Conservation (phyloP, 1,140 invertebrate genomes). For the Gryllus bimaculatus region DNA sequence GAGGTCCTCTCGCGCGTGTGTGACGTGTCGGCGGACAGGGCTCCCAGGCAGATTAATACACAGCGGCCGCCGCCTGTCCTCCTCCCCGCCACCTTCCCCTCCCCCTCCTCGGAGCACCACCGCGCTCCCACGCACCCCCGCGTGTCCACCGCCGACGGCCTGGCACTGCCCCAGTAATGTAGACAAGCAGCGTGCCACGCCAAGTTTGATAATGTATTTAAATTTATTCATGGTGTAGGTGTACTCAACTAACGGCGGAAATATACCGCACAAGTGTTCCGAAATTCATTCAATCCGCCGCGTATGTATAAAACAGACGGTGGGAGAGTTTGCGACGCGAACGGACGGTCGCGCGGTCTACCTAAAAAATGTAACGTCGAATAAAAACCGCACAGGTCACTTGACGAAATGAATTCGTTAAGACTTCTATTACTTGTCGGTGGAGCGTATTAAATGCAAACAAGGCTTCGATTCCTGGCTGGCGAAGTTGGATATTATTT, state of each 20-base stretch:
- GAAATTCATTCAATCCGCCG: not conserved
- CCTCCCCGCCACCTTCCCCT: not conserved
- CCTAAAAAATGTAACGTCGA: not conserved
- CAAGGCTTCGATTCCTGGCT: too few relatives aligned
- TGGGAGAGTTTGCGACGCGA: not conserved
- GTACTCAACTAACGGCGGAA: conserved; percentile 3
- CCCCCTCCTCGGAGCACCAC: not conserved
- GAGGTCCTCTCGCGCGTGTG: too few relatives aligned
- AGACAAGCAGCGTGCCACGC: not conserved
- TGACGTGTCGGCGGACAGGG: not conserved
- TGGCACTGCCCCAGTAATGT: not conserved
- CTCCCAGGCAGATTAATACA: not conserved
- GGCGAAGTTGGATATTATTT: too few relatives aligned
- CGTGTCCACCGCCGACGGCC: too few relatives aligned
- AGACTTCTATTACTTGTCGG: not conserved
- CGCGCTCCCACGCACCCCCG: not conserved
- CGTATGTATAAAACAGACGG: not conserved
- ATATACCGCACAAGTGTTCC: not conserved
- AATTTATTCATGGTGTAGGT: conserved; percentile 5
- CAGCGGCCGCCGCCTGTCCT: not conserved
- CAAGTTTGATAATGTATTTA: not conserved
- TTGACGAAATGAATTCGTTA: not conserved
- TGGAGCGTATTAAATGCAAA: too few relatives aligned
- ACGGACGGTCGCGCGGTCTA: not conserved
- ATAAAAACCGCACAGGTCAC: not conserved